Evolutionary conservation across 1,140 invertebrate genomes (phyloP).

Genomic region (Brachionus sp.): DNA sequence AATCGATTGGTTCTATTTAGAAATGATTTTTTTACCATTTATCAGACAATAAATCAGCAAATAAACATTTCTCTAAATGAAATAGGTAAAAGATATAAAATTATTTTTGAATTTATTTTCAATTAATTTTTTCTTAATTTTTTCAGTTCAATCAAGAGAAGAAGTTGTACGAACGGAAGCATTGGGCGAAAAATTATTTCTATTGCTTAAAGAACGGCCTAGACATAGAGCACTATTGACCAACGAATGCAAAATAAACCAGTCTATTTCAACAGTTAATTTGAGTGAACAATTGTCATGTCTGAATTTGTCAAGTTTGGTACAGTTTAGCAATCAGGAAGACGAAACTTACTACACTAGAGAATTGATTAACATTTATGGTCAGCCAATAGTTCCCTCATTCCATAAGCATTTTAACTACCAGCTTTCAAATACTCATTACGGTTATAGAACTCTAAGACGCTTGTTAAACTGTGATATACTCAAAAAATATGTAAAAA

Average conservation of each 20-base stretch:
- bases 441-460: conserved; percentile 38
- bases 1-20: conserved; percentile 14
- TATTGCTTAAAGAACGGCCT: conserved; percentile 22
- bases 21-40: conserved; percentile 45
- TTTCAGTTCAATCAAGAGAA: conserved; percentile 28
- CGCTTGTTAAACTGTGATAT: conserved; percentile 37
- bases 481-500: conserved; percentile 37
- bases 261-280: not conserved
- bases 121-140: not conserved
- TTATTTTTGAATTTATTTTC: not conserved
- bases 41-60: not conserved
- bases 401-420: conserved; percentile 45
- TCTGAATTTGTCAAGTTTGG: not conserved
- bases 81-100: not conserved
- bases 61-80: conserved; percentile 36
- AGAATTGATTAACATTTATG: conserved; percentile 37
- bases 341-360: conserved; percentile 42
- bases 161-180: conserved; percentile 45
- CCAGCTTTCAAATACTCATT: conserved; percentile 38
- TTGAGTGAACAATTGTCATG: not conserved
- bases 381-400: conserved; percentile 43
- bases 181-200: conserved; percentile 40
- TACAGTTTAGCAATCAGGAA: conserved; percentile 31
- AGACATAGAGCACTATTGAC: conserved; percentile 43
- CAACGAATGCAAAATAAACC: conserved; percentile 45